Evolutionary conservation across 1,140 invertebrate species (phyloP).

Genomic region (Apis dorsata): DNA sequence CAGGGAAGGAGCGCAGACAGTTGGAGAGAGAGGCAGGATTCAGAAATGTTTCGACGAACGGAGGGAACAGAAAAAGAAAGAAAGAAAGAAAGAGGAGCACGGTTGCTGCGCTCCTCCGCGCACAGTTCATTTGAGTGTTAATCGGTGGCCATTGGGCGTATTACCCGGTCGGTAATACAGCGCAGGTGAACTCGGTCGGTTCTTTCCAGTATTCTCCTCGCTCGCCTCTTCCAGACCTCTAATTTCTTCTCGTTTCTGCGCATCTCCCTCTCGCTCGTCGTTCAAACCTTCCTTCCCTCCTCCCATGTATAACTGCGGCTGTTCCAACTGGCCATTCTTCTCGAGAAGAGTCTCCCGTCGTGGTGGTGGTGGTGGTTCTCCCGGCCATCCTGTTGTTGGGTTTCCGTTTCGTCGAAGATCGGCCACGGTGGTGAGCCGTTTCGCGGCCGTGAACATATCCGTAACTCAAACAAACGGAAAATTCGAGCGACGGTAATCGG

Average conservation of each 20-base stretch:
- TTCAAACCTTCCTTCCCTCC: not conserved
- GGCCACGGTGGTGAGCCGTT: slow-evolving; percentile 20
- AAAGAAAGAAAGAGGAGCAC: not conserved
- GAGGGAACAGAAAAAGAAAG: slow-evolving; percentile 37
- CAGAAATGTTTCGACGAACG: slow-evolving; percentile 61
- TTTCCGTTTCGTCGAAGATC: slow-evolving; percentile 5
- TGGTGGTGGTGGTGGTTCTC: not conserved
- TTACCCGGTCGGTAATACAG: slow-evolving; percentile 49
- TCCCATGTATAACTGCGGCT: not conserved
- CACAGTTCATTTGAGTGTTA: slow-evolving; percentile 70
- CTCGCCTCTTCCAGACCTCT: slow-evolving; percentile 6
- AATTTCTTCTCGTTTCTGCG: slow-evolving; percentile 15
- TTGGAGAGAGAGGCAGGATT: slow-evolving; percentile 26
- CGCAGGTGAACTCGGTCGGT: slow-evolving; percentile 23
- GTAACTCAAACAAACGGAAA: slow-evolving; percentile 69
- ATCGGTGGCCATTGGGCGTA: slow-evolving; percentile 66
- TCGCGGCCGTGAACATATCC: slow-evolving; percentile 34
- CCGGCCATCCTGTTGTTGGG: not conserved
- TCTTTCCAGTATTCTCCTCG: not conserved
- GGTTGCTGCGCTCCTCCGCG: not conserved
- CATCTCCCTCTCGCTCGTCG: not conserved
- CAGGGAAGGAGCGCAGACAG: slow-evolving; percentile 4
- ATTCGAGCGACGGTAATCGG: slow-evolving; percentile 61
- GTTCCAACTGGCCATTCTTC: not conserved
- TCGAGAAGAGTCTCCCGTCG: not conserved